These are phyloP conservation scores for Ctenosaura bakeri DNA, from an alignment of 2,797 vertebrate genomes.

Conservation along the genomic window DNA sequence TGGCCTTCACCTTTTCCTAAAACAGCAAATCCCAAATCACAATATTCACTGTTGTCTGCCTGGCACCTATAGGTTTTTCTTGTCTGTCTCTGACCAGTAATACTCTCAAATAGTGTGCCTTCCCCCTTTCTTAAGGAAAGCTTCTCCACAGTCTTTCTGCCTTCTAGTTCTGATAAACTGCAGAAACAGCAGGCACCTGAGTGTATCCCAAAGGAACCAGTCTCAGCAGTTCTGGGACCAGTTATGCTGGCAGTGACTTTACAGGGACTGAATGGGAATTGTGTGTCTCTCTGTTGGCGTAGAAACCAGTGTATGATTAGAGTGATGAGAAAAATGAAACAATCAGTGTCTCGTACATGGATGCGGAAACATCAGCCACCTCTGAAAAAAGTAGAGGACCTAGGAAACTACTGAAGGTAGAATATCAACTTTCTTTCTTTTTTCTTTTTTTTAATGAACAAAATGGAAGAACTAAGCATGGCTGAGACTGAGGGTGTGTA, in stretches of 20 bases:
- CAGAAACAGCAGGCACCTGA: conserved; percentile 46
- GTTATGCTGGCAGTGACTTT: conserved; percentile 52
- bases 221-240: conserved; percentile 58
- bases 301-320: conserved; percentile 53
- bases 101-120: not conserved
- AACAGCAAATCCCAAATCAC: not conserved
- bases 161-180: conserved; percentile 57
- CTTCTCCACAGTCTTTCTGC: not conserved
- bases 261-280: conserved; percentile 61
- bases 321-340: conserved; percentile 48
- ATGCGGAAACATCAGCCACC: conserved; percentile 38
- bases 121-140: conserved; percentile 28
- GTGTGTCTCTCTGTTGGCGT: conserved; percentile 54
- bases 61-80: not conserved
- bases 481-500: not conserved
- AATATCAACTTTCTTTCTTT: not conserved
- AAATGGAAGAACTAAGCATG: not conserved
- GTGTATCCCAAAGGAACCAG: conserved; percentile 45
- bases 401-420: conserved; percentile 7
- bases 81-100: conserved; percentile 19
- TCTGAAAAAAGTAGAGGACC: conserved; percentile 58
- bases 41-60: not conserved
- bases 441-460: too few relatives aligned
- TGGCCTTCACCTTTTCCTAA: not conserved
- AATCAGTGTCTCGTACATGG: conserved; percentile 41